These are phyloP conservation scores for Nasonia oneida DNA, from an alignment of 2,888 invertebrate genomes.

Conservation along the genomic window DNA sequence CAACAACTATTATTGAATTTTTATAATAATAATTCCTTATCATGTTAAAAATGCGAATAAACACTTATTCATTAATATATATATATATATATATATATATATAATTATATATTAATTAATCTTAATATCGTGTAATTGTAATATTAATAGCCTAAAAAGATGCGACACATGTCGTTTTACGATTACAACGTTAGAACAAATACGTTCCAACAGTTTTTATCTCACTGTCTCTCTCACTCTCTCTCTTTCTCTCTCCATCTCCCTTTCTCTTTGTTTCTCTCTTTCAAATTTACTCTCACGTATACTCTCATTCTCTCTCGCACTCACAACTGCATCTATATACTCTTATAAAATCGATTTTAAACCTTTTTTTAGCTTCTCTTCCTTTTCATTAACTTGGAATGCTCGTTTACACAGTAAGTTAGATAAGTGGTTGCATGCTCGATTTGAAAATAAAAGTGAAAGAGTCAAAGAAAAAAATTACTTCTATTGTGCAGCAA, in stretches of 20 bases:
- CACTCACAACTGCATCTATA: conserved; percentile 41
- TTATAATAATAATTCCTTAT: conserved; percentile 77
- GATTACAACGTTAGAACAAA: conserved; percentile 57
- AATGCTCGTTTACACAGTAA: conserved; percentile 71
- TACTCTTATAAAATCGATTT: conserved; percentile 60
- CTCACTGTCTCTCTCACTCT: conserved; percentile 28
- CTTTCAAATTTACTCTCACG: conserved; percentile 27
- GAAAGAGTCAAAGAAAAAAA: conserved; percentile 26
- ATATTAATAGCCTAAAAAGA: conserved; percentile 76
- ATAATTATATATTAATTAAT: conserved; percentile 76
- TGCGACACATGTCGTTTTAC: conserved; percentile 71
- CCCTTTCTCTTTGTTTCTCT: conserved; percentile 19
- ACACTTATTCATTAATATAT: conserved; percentile 76
- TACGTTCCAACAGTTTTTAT: conserved; percentile 40
- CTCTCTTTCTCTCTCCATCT: conserved; percentile 12
- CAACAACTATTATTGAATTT: conserved; percentile 79
- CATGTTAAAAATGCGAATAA: conserved; percentile 78
- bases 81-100: conserved; percentile 74
- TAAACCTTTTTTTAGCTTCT: conserved; percentile 32
- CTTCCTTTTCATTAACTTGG: conserved; percentile 66
- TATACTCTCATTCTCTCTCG: conserved; percentile 35
- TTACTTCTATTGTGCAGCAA: not conserved
- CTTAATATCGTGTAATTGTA: conserved; percentile 74
- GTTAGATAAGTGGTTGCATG: conserved; percentile 64
- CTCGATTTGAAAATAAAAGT: conserved; percentile 61